Evolutionary conservation across 2,797 vertebrate genomes (phyloP), one percentile per base, ranked within the genome.

Genomic region (Pteronotus mesoamericanus): DNA sequence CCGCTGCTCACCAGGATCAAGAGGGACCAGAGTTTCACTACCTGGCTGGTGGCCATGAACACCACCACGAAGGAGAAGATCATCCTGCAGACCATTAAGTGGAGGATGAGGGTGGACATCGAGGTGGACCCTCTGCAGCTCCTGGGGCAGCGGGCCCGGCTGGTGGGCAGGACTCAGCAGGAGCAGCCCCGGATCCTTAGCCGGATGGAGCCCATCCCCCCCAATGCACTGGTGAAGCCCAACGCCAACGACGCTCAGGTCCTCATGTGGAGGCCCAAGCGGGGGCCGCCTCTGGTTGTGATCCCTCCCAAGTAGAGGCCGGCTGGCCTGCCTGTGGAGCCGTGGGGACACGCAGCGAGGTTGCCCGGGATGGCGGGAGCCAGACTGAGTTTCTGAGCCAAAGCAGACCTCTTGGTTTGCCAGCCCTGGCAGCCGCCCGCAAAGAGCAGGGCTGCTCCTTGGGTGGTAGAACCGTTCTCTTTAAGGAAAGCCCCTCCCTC

Each of bases 231-330:
- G 98, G 99, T 99, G 97, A 99, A 99, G 97, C 99, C 99, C 94
- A 99, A 99, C 0, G 99, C 99, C 98, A 99, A 99, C 3, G 99
- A 99, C 22, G 99, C 99, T 98, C 99, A 99, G 98, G 99, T 99
- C 96, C 99, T 99, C 97, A 99, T 99, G 99, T 99, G 99, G 99
- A 99, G 99, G 96, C 99, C 99, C 34, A 99, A 99, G 97, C 98
- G 99, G 97, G 99, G 99, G 18, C 98, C 99, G 24, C 99, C 99
- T 1, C 98, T 99, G 72, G 99, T 99, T 0, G 99, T 99, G 87
- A 99, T 99, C 97, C 99, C 99, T 51, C 99, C 99, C 68, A 99
- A 99, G 97, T 99, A 99, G 98, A 95, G 96, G 42, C 37, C 72
- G 0, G 22, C 96, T 8, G 1, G 48, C 68, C 93, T 32, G 48